Percentiles rank a stretch among this genome's conserved stretches.
These are phyloP conservation scores for Drosophila albomicans DNA, from an alignment of 1,140 invertebrate species.

Conservation along the genomic window DNA sequence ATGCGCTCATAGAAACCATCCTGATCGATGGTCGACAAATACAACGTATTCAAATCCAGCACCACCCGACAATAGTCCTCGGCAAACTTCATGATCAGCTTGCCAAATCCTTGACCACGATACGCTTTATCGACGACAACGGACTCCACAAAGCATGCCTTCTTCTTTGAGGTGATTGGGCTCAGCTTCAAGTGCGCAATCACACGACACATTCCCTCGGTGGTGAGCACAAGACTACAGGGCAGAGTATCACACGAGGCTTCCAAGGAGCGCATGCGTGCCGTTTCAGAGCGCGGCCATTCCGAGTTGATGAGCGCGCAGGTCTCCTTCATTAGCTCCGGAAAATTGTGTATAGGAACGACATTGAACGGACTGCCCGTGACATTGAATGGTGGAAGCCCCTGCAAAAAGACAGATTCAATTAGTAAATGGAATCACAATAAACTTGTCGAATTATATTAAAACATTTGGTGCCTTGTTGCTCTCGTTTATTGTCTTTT, in stretches of 20 bases:
- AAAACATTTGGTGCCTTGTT: neutral
- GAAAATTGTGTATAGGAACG: slow-evolving; percentile 89
- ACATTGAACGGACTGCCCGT: slow-evolving; percentile 85
- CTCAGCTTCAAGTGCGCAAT: slow-evolving; percentile 92
- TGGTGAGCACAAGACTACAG: slow-evolving; percentile 89
- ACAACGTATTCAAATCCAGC: slow-evolving; percentile 88
- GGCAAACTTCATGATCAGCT: slow-evolving; percentile 88
- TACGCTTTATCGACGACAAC: slow-evolving; percentile 90
- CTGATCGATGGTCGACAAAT: slow-evolving; percentile 91
- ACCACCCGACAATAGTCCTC: slow-evolving; percentile 89
- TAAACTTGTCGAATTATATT: neutral
- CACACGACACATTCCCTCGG: slow-evolving; percentile 86
- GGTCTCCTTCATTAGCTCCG: slow-evolving; percentile 88
- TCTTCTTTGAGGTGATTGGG: slow-evolving; percentile 87
- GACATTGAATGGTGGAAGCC: slow-evolving; percentile 84
- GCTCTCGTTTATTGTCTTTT: neutral
- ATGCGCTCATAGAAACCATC: slow-evolving; percentile 91
- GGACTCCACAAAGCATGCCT: slow-evolving; percentile 91
- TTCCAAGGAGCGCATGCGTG: slow-evolving; percentile 89
- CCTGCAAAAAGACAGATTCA: slow-evolving; percentile 59
- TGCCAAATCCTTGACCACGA: slow-evolving; percentile 90
- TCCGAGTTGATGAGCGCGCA: slow-evolving; percentile 91
- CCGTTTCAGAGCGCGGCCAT: slow-evolving; percentile 91
- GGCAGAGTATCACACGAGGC: slow-evolving; percentile 90
- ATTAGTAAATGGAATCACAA: slow-evolving; percentile 1